Percentiles rank a stretch among this genome's conserved stretches.
phyloP scores from a whole-genome alignment of 2,113 vertebrate species.

The Stigmatopora argus region DNA sequence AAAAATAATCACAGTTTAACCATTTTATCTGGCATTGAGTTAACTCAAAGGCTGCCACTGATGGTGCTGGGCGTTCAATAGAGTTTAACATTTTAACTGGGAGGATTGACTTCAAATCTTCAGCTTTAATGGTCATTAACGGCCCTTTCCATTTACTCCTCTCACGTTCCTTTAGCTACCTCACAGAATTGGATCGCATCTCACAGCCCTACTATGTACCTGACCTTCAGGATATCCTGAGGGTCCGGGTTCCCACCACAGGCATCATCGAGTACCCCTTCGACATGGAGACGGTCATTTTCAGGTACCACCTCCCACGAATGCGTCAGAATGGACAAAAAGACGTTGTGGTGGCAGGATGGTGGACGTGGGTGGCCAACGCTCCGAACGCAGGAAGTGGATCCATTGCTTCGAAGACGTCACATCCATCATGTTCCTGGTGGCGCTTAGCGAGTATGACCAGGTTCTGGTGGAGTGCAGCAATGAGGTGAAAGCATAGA shows the following conservation, averaged over 20 bases:
- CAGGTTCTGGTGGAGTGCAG: constrained; percentile 95
- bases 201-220: constrained; percentile 56
- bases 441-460: constrained; percentile 97
- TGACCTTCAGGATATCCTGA: constrained; percentile 56
- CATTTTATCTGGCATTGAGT: too few relatives aligned
- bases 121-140: too few relatives aligned
- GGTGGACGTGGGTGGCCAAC: constrained; percentile 97
- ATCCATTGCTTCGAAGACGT: constrained; percentile 99
- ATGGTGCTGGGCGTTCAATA: too few relatives aligned
- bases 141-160: background rate
- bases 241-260: constrained; percentile 71
- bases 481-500: constrained; percentile 82
- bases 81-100: too few relatives aligned
- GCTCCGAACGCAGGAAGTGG: constrained; percentile 98
- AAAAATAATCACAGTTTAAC: too few relatives aligned
- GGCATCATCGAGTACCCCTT: constrained; percentile 87
- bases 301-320: constrained; percentile 73
- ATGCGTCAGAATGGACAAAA: background rate
- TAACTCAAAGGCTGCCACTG: too few relatives aligned
- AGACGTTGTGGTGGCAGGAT: constrained; percentile 74
- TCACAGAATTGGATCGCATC: constrained; percentile 65
- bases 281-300: constrained; percentile 96
- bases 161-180: constrained; percentile 48
- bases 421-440: constrained; percentile 99
- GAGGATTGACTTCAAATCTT: too few relatives aligned